These are phyloP conservation scores for Troides aeacus DNA, from an alignment of 2,888 invertebrate species.

Conservation along the genomic window DNA sequence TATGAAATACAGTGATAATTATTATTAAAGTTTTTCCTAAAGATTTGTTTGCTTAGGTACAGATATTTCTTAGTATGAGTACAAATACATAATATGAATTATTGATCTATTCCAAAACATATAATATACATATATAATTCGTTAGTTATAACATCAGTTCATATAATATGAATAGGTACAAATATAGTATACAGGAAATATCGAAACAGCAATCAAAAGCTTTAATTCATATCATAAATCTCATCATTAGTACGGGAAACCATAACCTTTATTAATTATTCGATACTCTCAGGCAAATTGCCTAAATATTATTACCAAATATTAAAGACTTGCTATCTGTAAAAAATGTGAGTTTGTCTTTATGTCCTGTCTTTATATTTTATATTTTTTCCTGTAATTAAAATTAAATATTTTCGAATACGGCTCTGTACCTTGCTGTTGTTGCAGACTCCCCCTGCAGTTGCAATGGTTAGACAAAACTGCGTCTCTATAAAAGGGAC, in stretches of 20 bases:
- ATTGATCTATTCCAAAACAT: too few species aligned
- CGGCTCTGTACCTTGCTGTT: slow-evolving; percentile 63
- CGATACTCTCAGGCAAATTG: neutral
- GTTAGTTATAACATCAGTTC: neutral
- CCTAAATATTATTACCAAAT: neutral
- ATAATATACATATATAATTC: too few species aligned
- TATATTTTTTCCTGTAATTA: neutral
- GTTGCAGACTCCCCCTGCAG: slow-evolving; percentile 69
- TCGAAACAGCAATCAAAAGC: neutral
- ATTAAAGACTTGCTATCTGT: neutral
- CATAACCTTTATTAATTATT: neutral
- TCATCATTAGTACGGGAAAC: neutral
- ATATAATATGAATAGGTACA: slow-evolving; percentile 5
- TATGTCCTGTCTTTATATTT: neutral
- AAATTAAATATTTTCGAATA: slow-evolving; percentile 38
- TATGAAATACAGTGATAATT: too few species aligned
- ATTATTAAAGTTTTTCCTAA: too few species aligned
- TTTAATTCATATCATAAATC: slow-evolving; percentile 15
- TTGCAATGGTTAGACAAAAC: slow-evolving; percentile 74
- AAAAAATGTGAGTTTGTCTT: too few species aligned
- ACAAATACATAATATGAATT: too few species aligned
- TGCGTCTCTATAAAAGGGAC: slow-evolving; percentile 78
- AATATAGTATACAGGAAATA: slow-evolving; percentile 1
- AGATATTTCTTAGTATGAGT: too few species aligned
- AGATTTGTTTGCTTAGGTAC: too few species aligned